phyloP scores from a whole-genome alignment of 2,888 invertebrate species.

The Clunio marinus region DNA sequence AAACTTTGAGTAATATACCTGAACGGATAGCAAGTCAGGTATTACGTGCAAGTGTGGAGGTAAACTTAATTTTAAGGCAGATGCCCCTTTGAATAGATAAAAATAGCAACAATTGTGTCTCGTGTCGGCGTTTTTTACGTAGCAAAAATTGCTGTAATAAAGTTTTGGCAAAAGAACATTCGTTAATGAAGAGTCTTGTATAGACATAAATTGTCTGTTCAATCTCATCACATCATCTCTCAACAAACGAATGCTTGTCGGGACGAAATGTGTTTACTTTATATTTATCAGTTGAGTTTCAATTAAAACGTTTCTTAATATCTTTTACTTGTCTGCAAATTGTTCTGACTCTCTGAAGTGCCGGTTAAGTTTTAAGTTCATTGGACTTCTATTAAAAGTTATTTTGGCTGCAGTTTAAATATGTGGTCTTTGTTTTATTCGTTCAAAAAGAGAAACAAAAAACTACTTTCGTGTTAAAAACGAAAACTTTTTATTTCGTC shows the following conservation, averaged over 20 bases:
- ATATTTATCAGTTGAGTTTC: not conserved
- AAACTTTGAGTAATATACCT: not conserved
- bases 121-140: no score
- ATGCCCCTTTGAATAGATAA: conserved; percentile 19
- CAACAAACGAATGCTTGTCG: no score
- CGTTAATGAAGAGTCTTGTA: no score
- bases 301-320: conserved; percentile 4
- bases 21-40: not conserved
- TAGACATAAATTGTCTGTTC: no score
- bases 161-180: no score
- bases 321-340: not conserved
- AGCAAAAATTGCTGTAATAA: no score
- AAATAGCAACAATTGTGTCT: conserved; percentile 24
- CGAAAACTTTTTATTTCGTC: not conserved
- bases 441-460: no score
- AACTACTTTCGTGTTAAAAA: no score
- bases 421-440: no score
- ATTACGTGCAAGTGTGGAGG: not conserved
- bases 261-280: no score
- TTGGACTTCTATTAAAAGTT: not conserved
- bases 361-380: conserved; percentile 16
- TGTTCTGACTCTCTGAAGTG: not conserved
- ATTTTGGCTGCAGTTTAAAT: not conserved
- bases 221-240: no score
- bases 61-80: conserved; percentile 11